Conservation (phyloP, 2,113 vertebrate genomes). For the Prietella phreatophila region DNA sequence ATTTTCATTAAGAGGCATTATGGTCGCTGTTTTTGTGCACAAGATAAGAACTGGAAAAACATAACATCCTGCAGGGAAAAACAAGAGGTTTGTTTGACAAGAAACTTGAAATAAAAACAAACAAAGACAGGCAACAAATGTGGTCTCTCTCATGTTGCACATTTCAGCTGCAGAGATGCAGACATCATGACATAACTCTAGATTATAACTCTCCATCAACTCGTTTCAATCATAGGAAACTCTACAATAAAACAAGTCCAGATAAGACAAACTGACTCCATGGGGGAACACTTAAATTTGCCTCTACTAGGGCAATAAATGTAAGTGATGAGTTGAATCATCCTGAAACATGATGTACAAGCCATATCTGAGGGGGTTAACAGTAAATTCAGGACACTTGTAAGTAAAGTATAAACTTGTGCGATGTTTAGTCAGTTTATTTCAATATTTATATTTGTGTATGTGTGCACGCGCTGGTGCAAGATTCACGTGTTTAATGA, state of each 20-base stretch:
- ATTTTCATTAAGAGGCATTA: background rate
- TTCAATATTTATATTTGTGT: background rate
- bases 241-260: background rate
- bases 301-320: background rate
- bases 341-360: background rate
- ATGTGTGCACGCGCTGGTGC: background rate
- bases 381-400: background rate
- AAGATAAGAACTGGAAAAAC: background rate
- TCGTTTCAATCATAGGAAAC: background rate
- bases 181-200: background rate
- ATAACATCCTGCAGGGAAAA: background rate
- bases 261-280: background rate
- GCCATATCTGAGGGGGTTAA: background rate
- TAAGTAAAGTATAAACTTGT: background rate
- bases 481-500: background rate
- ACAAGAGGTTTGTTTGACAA: background rate
- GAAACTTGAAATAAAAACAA: background rate
- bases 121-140: background rate
- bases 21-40: no score
- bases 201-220: background rate
- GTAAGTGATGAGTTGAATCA: background rate
- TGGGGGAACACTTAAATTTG: background rate
- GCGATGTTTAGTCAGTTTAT: background rate
- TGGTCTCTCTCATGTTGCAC: background rate
- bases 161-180: background rate